These are phyloP conservation scores for Apotomis capreana DNA, from an alignment of 2,888 invertebrate species.

Conservation along the genomic window DNA sequence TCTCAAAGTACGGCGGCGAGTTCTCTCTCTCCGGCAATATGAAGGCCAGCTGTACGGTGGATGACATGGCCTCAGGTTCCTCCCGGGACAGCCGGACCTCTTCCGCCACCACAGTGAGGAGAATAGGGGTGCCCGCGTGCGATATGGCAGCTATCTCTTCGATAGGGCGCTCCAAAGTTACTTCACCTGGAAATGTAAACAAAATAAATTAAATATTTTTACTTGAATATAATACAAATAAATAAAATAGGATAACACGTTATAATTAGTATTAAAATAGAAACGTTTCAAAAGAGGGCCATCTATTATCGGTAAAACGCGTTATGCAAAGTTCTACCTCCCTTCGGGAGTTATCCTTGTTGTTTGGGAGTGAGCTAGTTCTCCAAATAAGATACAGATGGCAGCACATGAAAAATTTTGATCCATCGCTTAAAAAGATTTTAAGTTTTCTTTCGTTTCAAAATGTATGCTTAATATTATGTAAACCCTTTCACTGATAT, in stretches of 20 bases:
- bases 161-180: conserved; percentile 85
- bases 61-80: conserved; percentile 90
- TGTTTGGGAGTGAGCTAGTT: background rate
- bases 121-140: conserved; percentile 91
- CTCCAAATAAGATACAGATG: conserved; percentile 6
- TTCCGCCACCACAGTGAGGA: conserved; percentile 93
- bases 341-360: background rate
- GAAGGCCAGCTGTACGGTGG: conserved; percentile 92
- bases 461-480: too few relatives aligned
- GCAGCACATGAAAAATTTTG: background rate
- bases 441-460: too few relatives aligned
- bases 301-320: conserved; percentile 12
- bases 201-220: too few relatives aligned
- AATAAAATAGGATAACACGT: too few relatives aligned
- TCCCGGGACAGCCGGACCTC: conserved; percentile 89
- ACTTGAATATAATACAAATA: background rate
- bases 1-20: conserved; percentile 91
- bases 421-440: too few relatives aligned
- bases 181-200: conserved; percentile 64
- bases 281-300: background rate
- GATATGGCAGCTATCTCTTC: conserved; percentile 91
- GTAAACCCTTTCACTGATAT: too few relatives aligned
- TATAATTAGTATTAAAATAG: too few relatives aligned
- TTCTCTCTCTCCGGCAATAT: conserved; percentile 90
- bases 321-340: background rate